Base-by-base conservation (phyloP, 1,140 invertebrate species). In the Andricus grossulariae region DNA sequence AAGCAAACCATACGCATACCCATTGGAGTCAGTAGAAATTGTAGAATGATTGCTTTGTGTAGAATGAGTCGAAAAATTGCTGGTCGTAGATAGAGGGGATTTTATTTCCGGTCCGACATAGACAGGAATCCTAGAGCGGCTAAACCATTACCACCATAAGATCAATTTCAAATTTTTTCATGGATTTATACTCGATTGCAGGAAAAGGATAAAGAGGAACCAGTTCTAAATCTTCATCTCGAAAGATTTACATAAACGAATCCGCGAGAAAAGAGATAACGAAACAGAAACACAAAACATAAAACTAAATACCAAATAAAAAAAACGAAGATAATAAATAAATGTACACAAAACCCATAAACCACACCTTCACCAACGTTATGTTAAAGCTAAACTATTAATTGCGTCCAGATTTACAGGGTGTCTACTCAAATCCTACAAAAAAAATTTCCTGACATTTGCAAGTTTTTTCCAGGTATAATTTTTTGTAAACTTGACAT, bases 101-200 rank as follows among this genome's bases (percentile, higher is more conserved):
- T 91, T 90, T 79, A 90, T 89, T 83, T 91, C 89, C 78, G 87
- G 85, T 75, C 92, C 92, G 74, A 92, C 90, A 87, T 90, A 93
- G 18, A 92, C 89, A 76, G 92, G 92, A 74, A 93, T 93, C 89
- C 92, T 89, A 86, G 92, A 92, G 74, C 90, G 90, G 88, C 91
- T 92, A 89, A 89, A 91, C 81, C 87, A 90, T 87, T 77, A 88
- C 83, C 85, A 87, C 75, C 51, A 75, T 73, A 82, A 73, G 25
- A 49, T 78, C 51, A 82, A 76, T 73, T 73, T 55, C 50, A 71
- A 70, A 52, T 52, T 15, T 71, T 18, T 52, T 70, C 2, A 6
- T 18, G 11, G 49, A 50, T 32, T 52, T 51, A 73, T 71, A 55
- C 54, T 73, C 32, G 73, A 73, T 72, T 74, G 18, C 45, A 7